phyloP scores from a whole-genome alignment of 92 coral and sea anemone genomes.

The Palythoa grandiflora region DNA sequence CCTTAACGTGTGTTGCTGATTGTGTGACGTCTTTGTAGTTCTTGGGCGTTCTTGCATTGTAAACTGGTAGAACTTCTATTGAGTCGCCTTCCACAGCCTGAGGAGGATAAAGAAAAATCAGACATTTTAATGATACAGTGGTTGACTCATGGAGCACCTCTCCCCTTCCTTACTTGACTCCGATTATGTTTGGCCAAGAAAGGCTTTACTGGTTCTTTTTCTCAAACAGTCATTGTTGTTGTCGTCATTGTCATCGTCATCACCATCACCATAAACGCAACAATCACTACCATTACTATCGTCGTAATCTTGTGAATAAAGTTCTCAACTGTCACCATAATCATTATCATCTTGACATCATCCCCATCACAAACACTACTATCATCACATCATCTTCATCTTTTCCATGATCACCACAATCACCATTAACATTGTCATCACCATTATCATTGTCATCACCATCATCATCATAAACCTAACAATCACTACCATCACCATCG shows the following conservation, averaged over 20 bases:
- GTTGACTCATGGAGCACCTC: too few relatives aligned
- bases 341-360: neutral
- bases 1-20: slow-evolving; percentile 84
- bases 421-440: too few relatives aligned
- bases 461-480: neutral
- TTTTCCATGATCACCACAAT: neutral
- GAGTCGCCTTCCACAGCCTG: slow-evolving; percentile 95
- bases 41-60: slow-evolving; percentile 92
- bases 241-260: neutral
- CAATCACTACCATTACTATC: neutral
- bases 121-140: too few relatives aligned
- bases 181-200: too few relatives aligned
- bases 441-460: too few relatives aligned
- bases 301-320: neutral
- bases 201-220: too few relatives aligned
- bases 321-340: neutral
- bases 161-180: too few relatives aligned
- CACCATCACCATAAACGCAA: neutral
- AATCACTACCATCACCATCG: neutral
- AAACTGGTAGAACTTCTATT: slow-evolving; percentile 91
- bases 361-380: neutral
- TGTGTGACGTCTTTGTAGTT: slow-evolving; percentile 92
- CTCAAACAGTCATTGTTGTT: too few relatives aligned
- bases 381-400: neutral
- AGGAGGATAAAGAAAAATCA: neutral